Conservation (phyloP, 1,140 invertebrate genomes). For the Theocolax elegans region DNA sequence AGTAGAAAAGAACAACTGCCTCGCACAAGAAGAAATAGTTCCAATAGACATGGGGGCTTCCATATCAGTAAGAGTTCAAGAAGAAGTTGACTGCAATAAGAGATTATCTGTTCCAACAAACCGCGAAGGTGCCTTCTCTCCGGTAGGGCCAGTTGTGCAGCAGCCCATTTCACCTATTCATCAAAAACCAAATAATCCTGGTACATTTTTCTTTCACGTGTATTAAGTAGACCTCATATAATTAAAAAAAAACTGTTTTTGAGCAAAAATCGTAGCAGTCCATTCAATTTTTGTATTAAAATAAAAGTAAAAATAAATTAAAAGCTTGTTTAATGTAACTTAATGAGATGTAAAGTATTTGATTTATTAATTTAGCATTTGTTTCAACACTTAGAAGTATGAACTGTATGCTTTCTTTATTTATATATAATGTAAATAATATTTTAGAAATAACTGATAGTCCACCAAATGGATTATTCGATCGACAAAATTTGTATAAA, state of each 20-base stretch:
- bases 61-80: slow-evolving; percentile 39
- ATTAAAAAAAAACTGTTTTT: too few relatives aligned
- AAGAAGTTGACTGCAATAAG: slow-evolving; percentile 55
- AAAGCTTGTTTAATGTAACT: too few relatives aligned
- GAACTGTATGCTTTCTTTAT: too few relatives aligned
- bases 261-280: too few relatives aligned
- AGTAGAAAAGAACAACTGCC: background rate
- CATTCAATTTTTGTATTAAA: slow-evolving; percentile 22
- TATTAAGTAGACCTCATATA: too few relatives aligned
- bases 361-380: too few relatives aligned
- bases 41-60: background rate
- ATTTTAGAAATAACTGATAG: slow-evolving; percentile 57
- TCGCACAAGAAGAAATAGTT: background rate
- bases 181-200: slow-evolving; percentile 62
- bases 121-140: slow-evolving; percentile 60
- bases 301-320: slow-evolving; percentile 3
- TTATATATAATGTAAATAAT: too few relatives aligned
- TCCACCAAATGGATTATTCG: slow-evolving; percentile 59
- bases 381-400: too few relatives aligned
- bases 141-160: slow-evolving; percentile 57
- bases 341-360: too few relatives aligned
- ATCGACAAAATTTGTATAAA: slow-evolving; percentile 62
- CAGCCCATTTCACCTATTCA: slow-evolving; percentile 68
- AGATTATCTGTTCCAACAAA: slow-evolving; percentile 58
- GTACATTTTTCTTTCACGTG: too few relatives aligned